A percentile compares a stretch with the other conserved stretches of the same genome.
Evolutionary conservation across 2,113 vertebrate species (phyloP).

Genomic region (Poeciliopsis retropinna): DNA sequence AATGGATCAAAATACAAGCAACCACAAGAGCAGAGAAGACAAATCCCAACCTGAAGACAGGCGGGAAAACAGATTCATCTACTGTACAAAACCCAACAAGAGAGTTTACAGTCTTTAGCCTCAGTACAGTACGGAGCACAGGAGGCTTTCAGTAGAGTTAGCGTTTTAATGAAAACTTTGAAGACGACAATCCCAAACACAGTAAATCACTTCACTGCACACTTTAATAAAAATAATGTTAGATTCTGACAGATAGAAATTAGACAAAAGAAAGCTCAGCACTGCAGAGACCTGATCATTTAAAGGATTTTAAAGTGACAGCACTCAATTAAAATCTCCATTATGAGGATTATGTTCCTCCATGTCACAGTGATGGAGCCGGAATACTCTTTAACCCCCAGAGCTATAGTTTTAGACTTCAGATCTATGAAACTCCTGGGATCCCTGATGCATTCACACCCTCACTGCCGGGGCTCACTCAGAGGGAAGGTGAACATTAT

Average conservation of each 20-base stretch:
- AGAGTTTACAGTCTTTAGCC: not conserved
- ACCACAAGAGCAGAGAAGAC: not conserved
- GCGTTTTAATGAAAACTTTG: not conserved
- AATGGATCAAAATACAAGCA: not conserved
- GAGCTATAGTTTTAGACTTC: conserved; percentile 46
- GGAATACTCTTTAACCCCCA: conserved; percentile 53
- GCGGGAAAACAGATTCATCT: not conserved
- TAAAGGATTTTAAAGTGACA: not conserved
- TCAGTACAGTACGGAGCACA: not conserved
- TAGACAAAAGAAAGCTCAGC: not conserved
- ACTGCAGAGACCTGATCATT: not conserved
- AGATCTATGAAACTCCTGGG: conserved; percentile 33
- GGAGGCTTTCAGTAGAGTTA: not conserved
- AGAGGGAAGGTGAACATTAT: conserved; percentile 23
- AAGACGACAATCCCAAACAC: not conserved
- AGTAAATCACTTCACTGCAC: not conserved
- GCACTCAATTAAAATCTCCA: conserved; percentile 45
- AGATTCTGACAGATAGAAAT: not conserved
- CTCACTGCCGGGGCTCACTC: not conserved
- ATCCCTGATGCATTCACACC: conserved; percentile 44
- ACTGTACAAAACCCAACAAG: not conserved
- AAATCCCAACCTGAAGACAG: not conserved
- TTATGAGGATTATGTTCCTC: conserved; percentile 37
- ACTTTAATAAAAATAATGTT: not conserved
- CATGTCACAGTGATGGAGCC: conserved; percentile 51